These are phyloP conservation scores for Trialeurodes vaporariorum DNA, from an alignment of 1,140 invertebrate genomes.

Conservation along the genomic window DNA sequence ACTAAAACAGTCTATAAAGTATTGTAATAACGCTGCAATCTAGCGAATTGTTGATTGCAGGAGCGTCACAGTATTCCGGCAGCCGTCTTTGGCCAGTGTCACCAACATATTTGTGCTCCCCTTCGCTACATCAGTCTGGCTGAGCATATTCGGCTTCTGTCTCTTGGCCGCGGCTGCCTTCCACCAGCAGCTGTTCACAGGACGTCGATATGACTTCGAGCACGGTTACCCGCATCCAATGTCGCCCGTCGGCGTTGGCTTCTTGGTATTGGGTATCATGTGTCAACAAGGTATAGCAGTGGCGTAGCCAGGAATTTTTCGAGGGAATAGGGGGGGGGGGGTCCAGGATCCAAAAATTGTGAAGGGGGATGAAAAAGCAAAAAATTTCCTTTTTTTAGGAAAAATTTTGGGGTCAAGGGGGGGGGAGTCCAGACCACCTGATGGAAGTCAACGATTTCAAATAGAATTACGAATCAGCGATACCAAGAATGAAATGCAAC, in stretches of 20 bases:
- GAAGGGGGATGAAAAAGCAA: no score
- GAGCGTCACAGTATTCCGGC: background rate
- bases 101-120: background rate
- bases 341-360: no score
- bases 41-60: background rate
- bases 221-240: background rate
- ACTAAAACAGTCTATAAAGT: no score
- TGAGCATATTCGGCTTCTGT: background rate
- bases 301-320: no score
- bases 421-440: no score
- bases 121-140: background rate
- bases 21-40: no score
- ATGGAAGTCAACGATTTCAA: no score
- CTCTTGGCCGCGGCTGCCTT: background rate
- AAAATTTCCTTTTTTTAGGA: no score
- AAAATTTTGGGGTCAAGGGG: no score
- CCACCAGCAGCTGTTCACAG: background rate
- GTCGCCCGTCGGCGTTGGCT: background rate
- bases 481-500: no score
- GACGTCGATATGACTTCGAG: background rate
- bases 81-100: background rate
- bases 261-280: background rate
- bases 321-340: no score
- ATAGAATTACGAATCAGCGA: no score
- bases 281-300: conserved; percentile 1